Conservation (phyloP, 1,140 invertebrate genomes). For the Procambarus clarkii region DNA sequence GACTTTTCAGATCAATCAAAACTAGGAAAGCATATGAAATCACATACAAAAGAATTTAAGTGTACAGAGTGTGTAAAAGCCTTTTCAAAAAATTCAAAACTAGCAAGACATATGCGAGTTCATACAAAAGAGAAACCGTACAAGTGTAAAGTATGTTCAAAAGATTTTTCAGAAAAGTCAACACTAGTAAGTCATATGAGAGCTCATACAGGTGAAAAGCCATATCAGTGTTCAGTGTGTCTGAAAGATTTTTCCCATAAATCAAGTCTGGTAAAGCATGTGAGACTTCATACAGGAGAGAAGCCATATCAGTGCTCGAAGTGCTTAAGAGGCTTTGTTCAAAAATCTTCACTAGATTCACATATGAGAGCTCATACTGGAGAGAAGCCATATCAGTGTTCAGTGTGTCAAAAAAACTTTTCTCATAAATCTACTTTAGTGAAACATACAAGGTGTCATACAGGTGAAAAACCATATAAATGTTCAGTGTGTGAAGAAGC, state of each 20-base stretch:
- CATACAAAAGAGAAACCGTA: conserved; percentile 5
- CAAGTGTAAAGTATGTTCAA: conserved; percentile 46
- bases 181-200: not conserved
- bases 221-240: conserved; percentile 40
- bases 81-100: conserved; percentile 31
- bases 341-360: conserved; percentile 4
- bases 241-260: conserved; percentile 14
- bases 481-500: not conserved
- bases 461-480: not conserved
- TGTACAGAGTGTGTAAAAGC: conserved; percentile 71
- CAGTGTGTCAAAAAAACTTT: not conserved
- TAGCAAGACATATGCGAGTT: conserved; percentile 13
- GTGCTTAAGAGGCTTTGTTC: conserved; percentile 22
- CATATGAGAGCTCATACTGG: conserved; percentile 13
- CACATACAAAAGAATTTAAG: conserved; percentile 14
- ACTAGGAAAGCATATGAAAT: conserved; percentile 71
- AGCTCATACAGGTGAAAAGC: conserved; percentile 7
- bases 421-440: not conserved
- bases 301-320: conserved; percentile 7
- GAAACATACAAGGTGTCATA: not conserved
- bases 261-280: conserved; percentile 11
- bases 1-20: conserved; percentile 72
- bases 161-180: not conserved
- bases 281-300: conserved; percentile 20
- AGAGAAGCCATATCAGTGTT: not conserved